phyloP scores from a whole-genome alignment of 2,888 invertebrate species.

The Agonopterix subpropinquella region DNA sequence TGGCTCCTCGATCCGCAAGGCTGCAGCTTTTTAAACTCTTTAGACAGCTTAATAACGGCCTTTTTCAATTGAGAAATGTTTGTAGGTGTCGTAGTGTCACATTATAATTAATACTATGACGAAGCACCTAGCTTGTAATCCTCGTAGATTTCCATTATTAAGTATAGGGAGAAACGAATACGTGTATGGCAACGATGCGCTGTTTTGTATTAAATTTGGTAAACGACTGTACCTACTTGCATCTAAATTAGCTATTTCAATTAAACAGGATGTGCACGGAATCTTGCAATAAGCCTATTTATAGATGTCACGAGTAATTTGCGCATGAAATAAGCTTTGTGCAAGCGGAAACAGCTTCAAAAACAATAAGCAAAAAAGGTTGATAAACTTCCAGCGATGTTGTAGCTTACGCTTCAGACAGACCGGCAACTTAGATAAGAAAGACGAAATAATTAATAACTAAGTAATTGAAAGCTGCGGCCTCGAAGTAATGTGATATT shows the following conservation, averaged over 20 bases:
- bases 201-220: slow-evolving; percentile 14
- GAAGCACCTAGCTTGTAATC: slow-evolving; percentile 38
- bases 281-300: no score
- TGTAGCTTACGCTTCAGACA: slow-evolving; percentile 62
- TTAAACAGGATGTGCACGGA: no score
- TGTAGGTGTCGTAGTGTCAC: slow-evolving; percentile 47
- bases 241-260: not conserved
- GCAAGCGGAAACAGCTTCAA: slow-evolving; percentile 7
- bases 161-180: slow-evolving; percentile 24
- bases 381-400: slow-evolving; percentile 27
- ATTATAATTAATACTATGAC: slow-evolving; percentile 38
- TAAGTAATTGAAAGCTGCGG: slow-evolving; percentile 74
- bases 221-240: not conserved
- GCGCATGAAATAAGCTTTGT: slow-evolving; percentile 5
- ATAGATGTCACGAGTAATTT: not conserved
- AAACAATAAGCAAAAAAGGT: slow-evolving; percentile 3
- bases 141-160: slow-evolving; percentile 40
- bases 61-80: slow-evolving; percentile 40
- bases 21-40: slow-evolving; percentile 57
- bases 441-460: slow-evolving; percentile 62
- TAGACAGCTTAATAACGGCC: slow-evolving; percentile 26
- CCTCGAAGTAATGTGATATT: slow-evolving; percentile 76
- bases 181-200: slow-evolving; percentile 26
- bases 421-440: slow-evolving; percentile 61
- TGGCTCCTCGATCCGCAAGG: slow-evolving; percentile 47